phyloP scores from a whole-genome alignment of 2,797 vertebrate species.

The Myoxocephalus aenaeus region DNA sequence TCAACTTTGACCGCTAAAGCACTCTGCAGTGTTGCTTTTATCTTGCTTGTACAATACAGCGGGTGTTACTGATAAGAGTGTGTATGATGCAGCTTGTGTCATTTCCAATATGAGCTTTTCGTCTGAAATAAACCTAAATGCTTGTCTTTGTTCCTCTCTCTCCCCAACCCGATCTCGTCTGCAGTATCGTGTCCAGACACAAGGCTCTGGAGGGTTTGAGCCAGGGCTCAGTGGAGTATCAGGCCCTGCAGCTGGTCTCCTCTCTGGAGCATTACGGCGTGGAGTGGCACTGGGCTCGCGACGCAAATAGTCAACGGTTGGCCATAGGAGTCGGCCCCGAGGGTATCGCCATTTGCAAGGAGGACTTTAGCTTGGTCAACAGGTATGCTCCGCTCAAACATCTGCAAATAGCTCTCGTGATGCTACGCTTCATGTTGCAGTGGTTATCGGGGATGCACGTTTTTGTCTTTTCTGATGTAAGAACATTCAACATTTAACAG shows the following conservation, averaged over 20 bases:
- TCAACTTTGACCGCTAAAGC: constrained; percentile 15
- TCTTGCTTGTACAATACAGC: constrained; percentile 4
- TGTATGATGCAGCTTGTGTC: background rate
- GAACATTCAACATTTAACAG: background rate
- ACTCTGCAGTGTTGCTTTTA: background rate
- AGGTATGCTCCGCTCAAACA: constrained; percentile 78
- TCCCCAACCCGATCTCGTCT: background rate
- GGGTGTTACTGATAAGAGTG: no score
- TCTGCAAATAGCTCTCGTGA: background rate
- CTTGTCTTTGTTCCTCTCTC: background rate
- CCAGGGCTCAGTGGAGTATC: constrained; percentile 93
- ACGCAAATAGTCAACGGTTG: constrained; percentile 90
- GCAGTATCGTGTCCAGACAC: constrained; percentile 92
- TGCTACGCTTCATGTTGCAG: background rate
- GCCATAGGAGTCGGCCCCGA: constrained; percentile 96
- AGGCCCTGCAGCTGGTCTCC: constrained; percentile 93
- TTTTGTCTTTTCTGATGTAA: background rate
- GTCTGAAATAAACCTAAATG: background rate
- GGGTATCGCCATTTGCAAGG: constrained; percentile 94
- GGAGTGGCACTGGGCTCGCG: constrained; percentile 96
- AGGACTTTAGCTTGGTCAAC: constrained; percentile 93
- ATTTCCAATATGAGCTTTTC: background rate
- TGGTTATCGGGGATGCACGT: background rate
- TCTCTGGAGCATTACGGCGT: constrained; percentile 95
- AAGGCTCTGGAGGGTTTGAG: constrained; percentile 91